Conservation (phyloP, 2,888 invertebrate species). For the Melieria crassipennis region DNA sequence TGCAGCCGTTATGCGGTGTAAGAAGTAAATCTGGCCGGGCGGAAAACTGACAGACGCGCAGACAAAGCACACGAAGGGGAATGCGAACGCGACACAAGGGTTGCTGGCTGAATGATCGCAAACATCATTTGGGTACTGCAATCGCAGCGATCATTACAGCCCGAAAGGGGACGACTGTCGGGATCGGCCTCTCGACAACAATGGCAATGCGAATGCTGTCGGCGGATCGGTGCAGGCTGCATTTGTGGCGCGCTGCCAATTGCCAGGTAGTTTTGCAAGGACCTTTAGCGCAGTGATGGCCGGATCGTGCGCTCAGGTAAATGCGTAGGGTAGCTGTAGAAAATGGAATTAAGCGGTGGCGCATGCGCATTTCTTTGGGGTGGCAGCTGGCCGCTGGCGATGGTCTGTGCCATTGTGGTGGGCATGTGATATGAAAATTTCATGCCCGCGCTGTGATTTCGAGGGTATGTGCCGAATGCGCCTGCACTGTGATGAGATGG, state of each 20-base stretch:
- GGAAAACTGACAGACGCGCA: no score
- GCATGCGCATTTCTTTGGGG: constrained; percentile 48
- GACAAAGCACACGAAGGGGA: background rate
- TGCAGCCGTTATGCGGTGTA: constrained; percentile 16
- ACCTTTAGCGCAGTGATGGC: constrained; percentile 47
- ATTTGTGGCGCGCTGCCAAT: constrained; percentile 4
- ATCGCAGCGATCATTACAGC: constrained; percentile 20
- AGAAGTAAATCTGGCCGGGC: no score
- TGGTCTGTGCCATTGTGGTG: constrained; percentile 32
- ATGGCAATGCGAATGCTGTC: constrained; percentile 21
- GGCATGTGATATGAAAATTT: background rate
- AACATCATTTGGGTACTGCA: constrained; percentile 17
- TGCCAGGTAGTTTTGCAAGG: constrained; percentile 59
- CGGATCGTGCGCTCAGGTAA: constrained; percentile 49
- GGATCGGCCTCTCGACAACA: constrained; percentile 42
- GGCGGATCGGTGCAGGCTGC: constrained; percentile 18
- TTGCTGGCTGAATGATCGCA: constrained; percentile 7
- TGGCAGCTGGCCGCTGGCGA: constrained; percentile 39
- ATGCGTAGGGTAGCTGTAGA: constrained; percentile 48
- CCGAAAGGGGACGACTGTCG: constrained; percentile 31
- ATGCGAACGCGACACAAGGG: constrained; percentile 25
- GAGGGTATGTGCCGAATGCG: constrained; percentile 40
- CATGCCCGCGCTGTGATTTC: constrained; percentile 21
- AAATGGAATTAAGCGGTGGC: constrained; percentile 32
- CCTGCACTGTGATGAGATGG: no score